A percentile compares a stretch with the other conserved stretches of the same genome.
These are phyloP conservation scores for Palloptera scutellata DNA, from an alignment of 2,888 invertebrate genomes.

Conservation along the genomic window DNA sequence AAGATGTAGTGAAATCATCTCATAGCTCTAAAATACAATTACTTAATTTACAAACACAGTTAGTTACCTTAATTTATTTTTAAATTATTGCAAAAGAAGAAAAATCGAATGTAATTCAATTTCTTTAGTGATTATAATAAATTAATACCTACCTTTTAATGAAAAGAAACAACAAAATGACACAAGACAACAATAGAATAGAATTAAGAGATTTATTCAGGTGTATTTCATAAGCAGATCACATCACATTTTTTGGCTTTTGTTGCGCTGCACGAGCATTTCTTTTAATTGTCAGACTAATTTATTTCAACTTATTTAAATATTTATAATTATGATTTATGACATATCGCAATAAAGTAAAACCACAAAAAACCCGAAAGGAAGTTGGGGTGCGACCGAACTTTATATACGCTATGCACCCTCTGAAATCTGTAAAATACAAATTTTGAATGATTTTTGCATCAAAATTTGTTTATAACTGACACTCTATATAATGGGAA, in stretches of 20 bases:
- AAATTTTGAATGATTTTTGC: too few relatives aligned
- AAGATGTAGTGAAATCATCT: not conserved
- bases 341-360: not conserved
- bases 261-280: slow-evolving; percentile 30
- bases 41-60: too few relatives aligned
- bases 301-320: slow-evolving; percentile 11
- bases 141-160: not conserved
- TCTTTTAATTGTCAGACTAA: slow-evolving; percentile 27
- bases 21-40: not conserved
- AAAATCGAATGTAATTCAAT: not conserved
- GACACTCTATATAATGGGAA: too few relatives aligned
- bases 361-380: too few relatives aligned
- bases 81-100: not conserved
- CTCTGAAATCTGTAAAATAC: too few relatives aligned
- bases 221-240: slow-evolving; percentile 35
- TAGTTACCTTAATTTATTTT: too few relatives aligned
- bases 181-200: not conserved
- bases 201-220: slow-evolving; percentile 49
- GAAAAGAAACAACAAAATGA: not conserved
- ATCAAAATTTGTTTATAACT: too few relatives aligned
- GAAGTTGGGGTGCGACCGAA: too few relatives aligned
- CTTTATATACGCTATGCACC: too few relatives aligned
- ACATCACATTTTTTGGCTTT: slow-evolving; percentile 2
- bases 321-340: slow-evolving; percentile 32
- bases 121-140: too few relatives aligned